Conservation (phyloP, 2,888 invertebrate genomes). For the Silvanus unidentatus region DNA sequence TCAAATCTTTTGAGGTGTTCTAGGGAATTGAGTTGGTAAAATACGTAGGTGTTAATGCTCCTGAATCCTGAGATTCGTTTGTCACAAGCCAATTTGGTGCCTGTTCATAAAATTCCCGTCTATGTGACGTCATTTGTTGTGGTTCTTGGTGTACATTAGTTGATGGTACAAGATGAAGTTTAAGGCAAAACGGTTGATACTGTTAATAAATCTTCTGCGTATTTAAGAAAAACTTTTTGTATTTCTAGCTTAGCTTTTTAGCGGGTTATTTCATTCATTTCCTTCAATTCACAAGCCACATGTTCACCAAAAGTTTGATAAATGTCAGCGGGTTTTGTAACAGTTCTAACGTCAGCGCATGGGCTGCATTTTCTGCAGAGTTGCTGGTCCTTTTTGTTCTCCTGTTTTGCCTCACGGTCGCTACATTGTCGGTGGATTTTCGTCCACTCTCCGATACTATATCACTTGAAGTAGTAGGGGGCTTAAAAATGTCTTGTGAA, state of each 20-base stretch:
- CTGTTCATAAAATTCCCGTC: too few relatives aligned
- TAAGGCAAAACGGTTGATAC: not conserved
- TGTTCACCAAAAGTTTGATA: constrained; percentile 3
- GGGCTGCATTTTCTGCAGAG: constrained; percentile 2
- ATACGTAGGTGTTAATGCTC: too few relatives aligned
- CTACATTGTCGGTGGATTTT: constrained; percentile 1
- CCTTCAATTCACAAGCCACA: constrained; percentile 5
- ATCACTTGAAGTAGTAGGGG: constrained; percentile 1
- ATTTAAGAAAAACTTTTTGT: constrained; percentile 4
- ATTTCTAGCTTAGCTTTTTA: not conserved
- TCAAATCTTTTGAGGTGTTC: too few relatives aligned
- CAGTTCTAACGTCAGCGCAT: constrained; percentile 1
- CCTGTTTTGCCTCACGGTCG: not conserved
- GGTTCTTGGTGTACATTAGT: constrained; percentile 1
- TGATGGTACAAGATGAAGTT: not conserved
- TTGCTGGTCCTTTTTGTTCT: not conserved
- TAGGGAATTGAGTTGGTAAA: too few relatives aligned
- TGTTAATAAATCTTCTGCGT: constrained; percentile 3
- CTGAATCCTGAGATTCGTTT: too few relatives aligned
- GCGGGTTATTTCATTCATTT: constrained; percentile 5
- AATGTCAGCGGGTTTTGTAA: constrained; percentile 4
- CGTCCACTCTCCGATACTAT: not conserved
- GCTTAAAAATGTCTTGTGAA: not conserved
- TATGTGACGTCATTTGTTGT: too few relatives aligned
- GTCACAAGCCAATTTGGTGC: too few relatives aligned